Evolutionary conservation across 2,113 vertebrate genomes (phyloP).

Genomic region (Centrocercus urophasianus): DNA sequence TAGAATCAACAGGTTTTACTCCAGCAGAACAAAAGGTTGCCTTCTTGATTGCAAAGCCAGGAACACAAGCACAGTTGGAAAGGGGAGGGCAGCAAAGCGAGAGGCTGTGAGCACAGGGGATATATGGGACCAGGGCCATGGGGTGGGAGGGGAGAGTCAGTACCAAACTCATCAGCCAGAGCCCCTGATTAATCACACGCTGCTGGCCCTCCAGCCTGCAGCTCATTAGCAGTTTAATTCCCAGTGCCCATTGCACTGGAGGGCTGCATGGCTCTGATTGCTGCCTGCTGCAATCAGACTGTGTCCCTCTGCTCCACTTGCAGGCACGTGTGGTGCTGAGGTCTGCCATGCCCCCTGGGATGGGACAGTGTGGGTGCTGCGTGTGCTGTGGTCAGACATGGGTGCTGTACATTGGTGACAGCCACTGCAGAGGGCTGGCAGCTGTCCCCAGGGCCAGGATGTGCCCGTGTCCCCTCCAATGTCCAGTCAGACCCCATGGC

Average conservation of each 20-base stretch:
- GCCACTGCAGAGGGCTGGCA: neutral
- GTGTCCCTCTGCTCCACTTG: fast-evolving
- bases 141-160: neutral
- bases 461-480: fast-evolving
- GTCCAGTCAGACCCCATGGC: fast-evolving
- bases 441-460: fast-evolving
- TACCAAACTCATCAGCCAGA: neutral
- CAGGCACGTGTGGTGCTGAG: neutral
- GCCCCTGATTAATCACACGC: slow-evolving; percentile 28
- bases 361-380: neutral
- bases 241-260: fast-evolving
- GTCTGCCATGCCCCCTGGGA: fast-evolving
- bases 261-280: neutral
- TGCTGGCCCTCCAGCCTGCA: neutral
- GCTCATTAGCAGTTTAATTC: slow-evolving; percentile 57
- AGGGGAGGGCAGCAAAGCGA: neutral
- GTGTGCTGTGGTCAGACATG: neutral
- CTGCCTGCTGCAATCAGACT: neutral
- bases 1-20: slow-evolving; percentile 28
- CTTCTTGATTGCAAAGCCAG: fast-evolving
- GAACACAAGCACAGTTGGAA: fast-evolving
- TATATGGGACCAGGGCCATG: neutral
- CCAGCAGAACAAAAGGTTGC: slow-evolving; percentile 1
- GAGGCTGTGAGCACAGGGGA: neutral
- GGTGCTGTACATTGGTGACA: fast-evolving